Evolutionary conservation across 2,888 invertebrate genomes (phyloP).

Genomic region (Watsonalla cultraria): DNA sequence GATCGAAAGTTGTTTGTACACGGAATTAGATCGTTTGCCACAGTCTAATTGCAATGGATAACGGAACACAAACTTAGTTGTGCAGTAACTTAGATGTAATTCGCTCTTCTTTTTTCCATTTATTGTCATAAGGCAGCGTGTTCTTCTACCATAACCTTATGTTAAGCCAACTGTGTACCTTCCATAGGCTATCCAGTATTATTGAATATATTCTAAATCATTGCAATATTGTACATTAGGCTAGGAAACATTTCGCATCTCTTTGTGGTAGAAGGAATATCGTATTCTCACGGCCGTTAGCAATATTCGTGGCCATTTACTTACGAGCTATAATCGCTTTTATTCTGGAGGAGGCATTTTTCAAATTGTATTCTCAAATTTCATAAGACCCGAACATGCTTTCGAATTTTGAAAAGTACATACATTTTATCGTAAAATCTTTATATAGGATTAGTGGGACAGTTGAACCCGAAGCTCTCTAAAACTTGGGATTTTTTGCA

Average conservation of each 20-base stretch:
- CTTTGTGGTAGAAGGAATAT: constrained; percentile 22
- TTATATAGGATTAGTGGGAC: too few species aligned
- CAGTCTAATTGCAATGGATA: constrained; percentile 15
- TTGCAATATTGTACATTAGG: neutral
- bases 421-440: too few species aligned
- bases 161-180: neutral
- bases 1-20: constrained; percentile 14
- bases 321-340: constrained; percentile 13
- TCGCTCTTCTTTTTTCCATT: neutral
- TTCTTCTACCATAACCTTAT: too few species aligned
- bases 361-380: neutral
- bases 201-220: neutral
- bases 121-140: neutral
- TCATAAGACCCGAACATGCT: too few species aligned
- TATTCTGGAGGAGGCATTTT: constrained; percentile 26
- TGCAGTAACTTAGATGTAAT: neutral
- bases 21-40: constrained; percentile 10
- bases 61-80: constrained; percentile 8
- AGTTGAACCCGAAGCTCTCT: too few species aligned
- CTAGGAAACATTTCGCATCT: neutral
- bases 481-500: too few species aligned
- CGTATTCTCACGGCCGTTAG: constrained; percentile 59
- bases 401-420: too few species aligned
- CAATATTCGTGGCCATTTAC: constrained; percentile 46
- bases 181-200: neutral